phyloP scores from a whole-genome alignment of 2,888 invertebrate genomes.

The Melipona beecheii region DNA sequence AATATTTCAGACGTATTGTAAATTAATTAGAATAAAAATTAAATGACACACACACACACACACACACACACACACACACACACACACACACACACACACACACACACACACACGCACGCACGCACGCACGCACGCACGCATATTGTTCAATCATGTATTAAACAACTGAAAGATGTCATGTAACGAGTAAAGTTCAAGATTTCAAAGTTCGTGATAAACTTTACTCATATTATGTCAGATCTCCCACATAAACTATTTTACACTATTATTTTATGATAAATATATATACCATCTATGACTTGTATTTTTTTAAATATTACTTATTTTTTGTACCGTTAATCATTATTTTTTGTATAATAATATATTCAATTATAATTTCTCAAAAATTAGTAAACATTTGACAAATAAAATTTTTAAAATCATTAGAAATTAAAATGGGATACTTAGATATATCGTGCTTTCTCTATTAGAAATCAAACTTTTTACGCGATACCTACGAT shows the following conservation, averaged over 20 bases:
- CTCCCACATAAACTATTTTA: not conserved
- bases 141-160: too few species aligned
- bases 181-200: not conserved
- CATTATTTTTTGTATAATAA: not conserved
- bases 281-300: not conserved
- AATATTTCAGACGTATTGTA: not conserved
- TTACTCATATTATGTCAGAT: not conserved
- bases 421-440: not conserved
- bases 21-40: not conserved
- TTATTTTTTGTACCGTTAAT: not conserved
- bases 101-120: too few species aligned
- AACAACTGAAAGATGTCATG: not conserved
- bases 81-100: too few species aligned
- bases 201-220: not conserved
- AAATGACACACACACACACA: not conserved
- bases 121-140: too few species aligned
- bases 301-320: not conserved
- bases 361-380: not conserved
- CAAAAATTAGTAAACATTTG: not conserved
- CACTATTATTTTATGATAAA: not conserved
- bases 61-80: too few species aligned
- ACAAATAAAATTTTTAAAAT: not conserved
- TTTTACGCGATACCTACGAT: constrained; percentile 26
- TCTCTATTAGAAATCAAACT: not conserved
- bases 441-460: not conserved